Conservation (phyloP, 1,140 invertebrate species). For the Uloborus diversus region DNA sequence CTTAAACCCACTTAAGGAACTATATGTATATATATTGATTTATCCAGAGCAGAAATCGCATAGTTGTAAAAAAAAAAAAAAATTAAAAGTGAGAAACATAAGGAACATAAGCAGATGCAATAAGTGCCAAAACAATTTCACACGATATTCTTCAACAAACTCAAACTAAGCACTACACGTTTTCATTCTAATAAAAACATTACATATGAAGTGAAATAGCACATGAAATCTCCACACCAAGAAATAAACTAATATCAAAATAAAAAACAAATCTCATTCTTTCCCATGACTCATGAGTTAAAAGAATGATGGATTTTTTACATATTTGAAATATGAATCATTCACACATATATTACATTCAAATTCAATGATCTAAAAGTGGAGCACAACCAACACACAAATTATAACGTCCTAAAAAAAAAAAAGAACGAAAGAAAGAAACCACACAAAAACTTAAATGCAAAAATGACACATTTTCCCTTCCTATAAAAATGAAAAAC, state of each 20-base stretch:
- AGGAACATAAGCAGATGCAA: no score
- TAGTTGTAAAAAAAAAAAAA: no score
- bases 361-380: slow-evolving; percentile 4
- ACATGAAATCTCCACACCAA: background rate
- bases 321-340: slow-evolving; percentile 8
- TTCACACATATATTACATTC: background rate
- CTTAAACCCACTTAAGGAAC: no score
- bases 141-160: no score
- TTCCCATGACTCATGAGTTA: background rate
- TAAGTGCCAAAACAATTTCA: no score
- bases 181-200: slow-evolving; percentile 12
- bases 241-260: background rate
- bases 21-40: no score
- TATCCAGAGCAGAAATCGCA: no score
- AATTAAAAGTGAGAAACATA: no score
- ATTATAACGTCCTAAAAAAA: background rate
- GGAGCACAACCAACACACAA: background rate
- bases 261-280: background rate
- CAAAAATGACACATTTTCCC: background rate
- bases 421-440: background rate
- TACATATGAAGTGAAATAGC: slow-evolving; percentile 3
- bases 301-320: background rate
- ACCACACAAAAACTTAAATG: background rate
- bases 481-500: slow-evolving; percentile 3
- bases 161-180: no score